phyloP scores from a whole-genome alignment of 2,888 invertebrate genomes.

The Caprella mutica region DNA sequence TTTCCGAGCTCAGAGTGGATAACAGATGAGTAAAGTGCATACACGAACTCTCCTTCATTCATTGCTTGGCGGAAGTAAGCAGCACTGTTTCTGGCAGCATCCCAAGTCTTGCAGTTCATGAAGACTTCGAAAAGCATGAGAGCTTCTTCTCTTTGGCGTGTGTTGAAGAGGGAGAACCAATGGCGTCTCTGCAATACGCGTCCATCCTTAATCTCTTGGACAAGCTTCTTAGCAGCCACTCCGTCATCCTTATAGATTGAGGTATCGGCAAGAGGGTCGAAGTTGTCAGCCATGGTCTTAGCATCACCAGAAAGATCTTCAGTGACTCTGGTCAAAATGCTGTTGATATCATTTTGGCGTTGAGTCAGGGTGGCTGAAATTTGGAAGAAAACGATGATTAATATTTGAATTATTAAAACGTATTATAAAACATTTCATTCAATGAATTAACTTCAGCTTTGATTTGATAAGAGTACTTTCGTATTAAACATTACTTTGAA shows the following conservation, averaged over 20 bases:
- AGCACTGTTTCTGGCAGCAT: neutral
- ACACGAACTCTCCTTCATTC: conserved; percentile 55
- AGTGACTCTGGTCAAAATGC: conserved; percentile 14
- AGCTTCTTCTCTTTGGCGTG: conserved; percentile 52
- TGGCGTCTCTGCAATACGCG: conserved; percentile 49
- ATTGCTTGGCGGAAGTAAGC: conserved; percentile 51
- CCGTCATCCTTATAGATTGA: conserved; percentile 50
- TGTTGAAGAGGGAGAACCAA: conserved; percentile 52
- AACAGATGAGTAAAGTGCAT: conserved; percentile 50
- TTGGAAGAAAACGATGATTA: neutral
- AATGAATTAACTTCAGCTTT: too few species aligned
- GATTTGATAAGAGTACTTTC: too few species aligned
- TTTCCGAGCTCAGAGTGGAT: conserved; percentile 44
- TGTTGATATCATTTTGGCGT: conserved; percentile 15
- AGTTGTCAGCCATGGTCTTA: conserved; percentile 40
- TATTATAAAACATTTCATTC: too few species aligned
- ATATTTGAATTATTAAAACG: neutral
- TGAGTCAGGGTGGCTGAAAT: neutral
- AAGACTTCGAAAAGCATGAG: conserved; percentile 54
- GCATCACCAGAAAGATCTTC: conserved; percentile 10
- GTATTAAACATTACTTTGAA: too few species aligned
- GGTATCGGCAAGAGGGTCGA: conserved; percentile 49
- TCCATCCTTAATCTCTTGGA: conserved; percentile 47
- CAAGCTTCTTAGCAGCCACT: conserved; percentile 50
- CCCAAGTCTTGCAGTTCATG: conserved; percentile 56